Conservation (phyloP, 1,140 invertebrate species). For the Sweltsa coloradensis region DNA sequence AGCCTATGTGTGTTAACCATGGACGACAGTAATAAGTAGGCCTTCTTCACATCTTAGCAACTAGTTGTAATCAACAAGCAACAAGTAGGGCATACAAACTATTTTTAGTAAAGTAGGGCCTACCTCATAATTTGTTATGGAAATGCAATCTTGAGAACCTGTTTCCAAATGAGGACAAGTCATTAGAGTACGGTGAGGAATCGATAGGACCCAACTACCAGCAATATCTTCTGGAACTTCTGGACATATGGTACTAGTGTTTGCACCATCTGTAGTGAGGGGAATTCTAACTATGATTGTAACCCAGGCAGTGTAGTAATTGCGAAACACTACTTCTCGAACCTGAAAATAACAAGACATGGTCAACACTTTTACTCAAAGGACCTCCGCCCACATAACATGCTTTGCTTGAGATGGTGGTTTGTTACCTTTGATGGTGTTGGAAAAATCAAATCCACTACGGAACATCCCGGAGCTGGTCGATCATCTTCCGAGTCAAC, state of each 20-base stretch:
- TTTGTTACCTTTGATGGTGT: slow-evolving; percentile 7
- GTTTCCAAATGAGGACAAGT: slow-evolving; percentile 33
- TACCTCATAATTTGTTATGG: slow-evolving; percentile 29
- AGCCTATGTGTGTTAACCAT: too few species aligned
- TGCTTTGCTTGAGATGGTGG: too few species aligned
- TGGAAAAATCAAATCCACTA: slow-evolving; percentile 16
- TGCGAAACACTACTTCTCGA: slow-evolving; percentile 35
- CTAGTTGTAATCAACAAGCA: not conserved
- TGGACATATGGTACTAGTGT: not conserved
- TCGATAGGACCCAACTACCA: slow-evolving; percentile 30
- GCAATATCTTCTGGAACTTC: slow-evolving; percentile 4
- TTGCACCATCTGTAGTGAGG: not conserved
- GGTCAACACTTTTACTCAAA: too few species aligned
- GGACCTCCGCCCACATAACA: too few species aligned
- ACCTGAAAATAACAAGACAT: too few species aligned
- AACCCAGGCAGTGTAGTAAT: slow-evolving; percentile 35
- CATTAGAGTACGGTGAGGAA: slow-evolving; percentile 32
- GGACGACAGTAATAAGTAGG: too few species aligned
- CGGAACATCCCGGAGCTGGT: slow-evolving; percentile 16
- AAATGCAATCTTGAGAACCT: slow-evolving; percentile 32
- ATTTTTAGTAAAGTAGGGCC: not conserved
- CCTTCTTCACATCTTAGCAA: too few species aligned
- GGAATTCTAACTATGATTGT: slow-evolving; percentile 12
- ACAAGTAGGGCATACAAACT: not conserved
- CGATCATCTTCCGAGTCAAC: slow-evolving; percentile 16